These are phyloP conservation scores for Gastracanthus pulcherrimus DNA, from an alignment of 2,888 invertebrate species.

Conservation along the genomic window DNA sequence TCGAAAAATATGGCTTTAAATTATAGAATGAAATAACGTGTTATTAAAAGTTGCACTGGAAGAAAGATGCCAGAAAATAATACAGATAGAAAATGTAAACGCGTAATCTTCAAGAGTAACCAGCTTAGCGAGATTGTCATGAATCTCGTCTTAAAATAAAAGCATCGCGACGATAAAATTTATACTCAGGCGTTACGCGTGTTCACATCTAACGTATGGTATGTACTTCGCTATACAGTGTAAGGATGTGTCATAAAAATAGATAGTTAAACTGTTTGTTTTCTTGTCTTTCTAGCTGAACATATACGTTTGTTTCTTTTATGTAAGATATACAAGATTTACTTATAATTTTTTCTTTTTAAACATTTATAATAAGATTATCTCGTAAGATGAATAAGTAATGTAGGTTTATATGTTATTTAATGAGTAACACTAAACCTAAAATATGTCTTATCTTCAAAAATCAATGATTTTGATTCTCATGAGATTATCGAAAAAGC, in stretches of 20 bases:
- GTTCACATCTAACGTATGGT: neutral
- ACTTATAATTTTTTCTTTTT: neutral
- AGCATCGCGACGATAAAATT: neutral
- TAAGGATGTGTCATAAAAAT: neutral
- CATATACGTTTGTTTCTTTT: no score
- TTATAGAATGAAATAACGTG: neutral
- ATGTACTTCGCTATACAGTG: neutral
- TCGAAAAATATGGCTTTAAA: neutral
- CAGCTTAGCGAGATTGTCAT: neutral
- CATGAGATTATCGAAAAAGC: no score
- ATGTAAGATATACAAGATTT: no score
- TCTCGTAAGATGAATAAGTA: no score
- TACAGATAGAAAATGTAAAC: neutral
- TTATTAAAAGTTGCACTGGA: neutral
- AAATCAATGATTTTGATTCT: no score
- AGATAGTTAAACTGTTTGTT: neutral
- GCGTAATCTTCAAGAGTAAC: neutral
- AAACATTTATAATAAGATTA: no score
- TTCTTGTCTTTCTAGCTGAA: neutral
- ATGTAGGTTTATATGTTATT: no score
- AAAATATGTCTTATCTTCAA: no score
- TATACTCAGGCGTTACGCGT: slow-evolving; percentile 7
- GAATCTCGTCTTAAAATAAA: neutral
- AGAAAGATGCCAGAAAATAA: neutral
- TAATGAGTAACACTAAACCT: no score